Base-by-base conservation (phyloP, 2,797 vertebrate species). In the Rhinella marina region DNA sequence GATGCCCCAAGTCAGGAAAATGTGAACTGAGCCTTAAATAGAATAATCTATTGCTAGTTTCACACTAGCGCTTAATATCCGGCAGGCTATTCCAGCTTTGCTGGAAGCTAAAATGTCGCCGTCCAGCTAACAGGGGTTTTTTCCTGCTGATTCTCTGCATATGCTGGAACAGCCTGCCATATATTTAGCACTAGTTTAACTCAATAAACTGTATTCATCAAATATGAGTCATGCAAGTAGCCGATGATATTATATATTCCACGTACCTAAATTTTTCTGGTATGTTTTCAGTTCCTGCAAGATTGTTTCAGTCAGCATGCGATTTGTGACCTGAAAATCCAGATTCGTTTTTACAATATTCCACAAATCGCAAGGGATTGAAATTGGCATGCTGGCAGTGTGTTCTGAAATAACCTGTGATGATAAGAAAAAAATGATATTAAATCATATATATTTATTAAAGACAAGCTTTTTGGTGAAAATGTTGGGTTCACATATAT, bases 221-320 rank as follows among this genome's bases (percentile, higher is more conserved):
- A 9, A 62, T 2, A 62, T 8, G 23, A n/a, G 61, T 23, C 7
- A 72, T 32, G 16, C 2, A 32, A 72, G 68, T 29, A 72, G 8
- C 14, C 14, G 2, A 17, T 9, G 3, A 72, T 41, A 41, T 41
- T 9, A 48, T 27, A 56, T 29, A 73, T 77, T 76, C 6, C 27
- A 85, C 84, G 23, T 68, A 89, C 88, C 88, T 32, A 89, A 59
- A 50, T 59, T 62, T 4, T 41, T 62, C 32, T 86, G 82, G 32
- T 50, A 89, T 17, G 27, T 25, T 12, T 70, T 16, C 72, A 89
- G 84, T 16, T 82, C 52, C 11, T 83, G 6, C n/a, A 86, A 73
- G 25, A 89, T 4, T 5, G 62, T 66, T 59, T 77, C 72, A 50
- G 72, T 59, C 16, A 27, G 13, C 5, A 7, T 83, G 3, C 88